Conservation (phyloP, 2,797 vertebrate genomes). For the Amphiprion clarkii region DNA sequence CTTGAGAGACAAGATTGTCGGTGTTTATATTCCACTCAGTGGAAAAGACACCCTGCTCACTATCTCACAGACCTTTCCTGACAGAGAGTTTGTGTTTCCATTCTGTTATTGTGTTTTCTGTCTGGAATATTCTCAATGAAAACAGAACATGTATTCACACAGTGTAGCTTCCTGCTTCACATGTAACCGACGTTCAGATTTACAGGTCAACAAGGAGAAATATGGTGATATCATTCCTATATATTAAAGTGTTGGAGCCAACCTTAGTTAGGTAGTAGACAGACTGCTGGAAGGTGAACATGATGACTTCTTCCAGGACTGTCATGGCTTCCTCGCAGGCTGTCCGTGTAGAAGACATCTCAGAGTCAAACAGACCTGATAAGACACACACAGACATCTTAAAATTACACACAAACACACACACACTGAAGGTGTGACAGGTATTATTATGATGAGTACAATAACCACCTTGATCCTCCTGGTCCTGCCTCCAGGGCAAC, state of each 20-base stretch:
- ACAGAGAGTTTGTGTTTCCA: constrained; percentile 59
- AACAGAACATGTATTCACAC: constrained; percentile 70
- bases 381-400: neutral
- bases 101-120: constrained; percentile 65
- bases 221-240: neutral
- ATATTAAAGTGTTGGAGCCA: constrained; percentile 18
- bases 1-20: constrained; percentile 50
- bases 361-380: constrained; percentile 73
- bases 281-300: constrained; percentile 90
- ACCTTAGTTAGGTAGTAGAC: constrained; percentile 91
- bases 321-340: constrained; percentile 90
- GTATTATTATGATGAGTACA: neutral
- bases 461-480: constrained; percentile 64
- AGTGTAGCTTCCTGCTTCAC: constrained; percentile 66
- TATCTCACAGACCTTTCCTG: constrained; percentile 70
- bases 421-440: neutral
- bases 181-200: constrained; percentile 43
- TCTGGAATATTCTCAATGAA: constrained; percentile 66
- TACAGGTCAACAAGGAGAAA: constrained; percentile 22
- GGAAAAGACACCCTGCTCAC: constrained; percentile 57
- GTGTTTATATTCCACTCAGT: constrained; percentile 66
- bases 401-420: neutral
- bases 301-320: constrained; percentile 89
- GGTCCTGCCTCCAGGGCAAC: constrained; percentile 77
- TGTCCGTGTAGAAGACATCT: constrained; percentile 78